Base-by-base conservation (phyloP, 2,888 invertebrate species). In the Cheilosia urbana region DNA sequence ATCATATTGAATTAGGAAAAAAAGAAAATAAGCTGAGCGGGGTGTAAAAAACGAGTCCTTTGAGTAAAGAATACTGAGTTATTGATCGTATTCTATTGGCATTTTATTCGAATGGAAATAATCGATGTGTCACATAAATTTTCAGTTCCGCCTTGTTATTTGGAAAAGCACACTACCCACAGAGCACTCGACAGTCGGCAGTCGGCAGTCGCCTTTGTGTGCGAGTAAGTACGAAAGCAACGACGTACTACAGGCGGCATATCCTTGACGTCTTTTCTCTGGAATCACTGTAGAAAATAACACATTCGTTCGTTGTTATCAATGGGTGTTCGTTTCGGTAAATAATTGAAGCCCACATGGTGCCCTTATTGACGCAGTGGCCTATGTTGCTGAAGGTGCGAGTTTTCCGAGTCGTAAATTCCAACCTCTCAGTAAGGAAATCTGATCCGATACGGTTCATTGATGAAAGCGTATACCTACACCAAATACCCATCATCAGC, bases 101-200 rank as follows among this genome's bases (percentile, higher is more conserved):
- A 65, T 78, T 71, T 78, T 63, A 63, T 79, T 72, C 51, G 72
- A 71, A 82, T 82, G 45, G 71, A 82, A 77, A 77, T 63, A 77
- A 82, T 71, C 60, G 65, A 77, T 72, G 65, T 77, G 82, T 60
- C 82, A 82, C 71, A 77, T 82, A 82, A 82, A 82, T 77, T 82
- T 82, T n/a, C 51, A 77, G 37, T 77, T 77, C 49, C 34, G 11
- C n/a, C n/a, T 76, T 49, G 62, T 63, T 37, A 76, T n/a, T n/a
- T 17, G 19, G 55, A 9, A 57, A 24, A 47, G 57, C 37, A 37
- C 57, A 65, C 34, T 0, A 65, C 34, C 2, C 30, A 30, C 30
- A 30, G 30, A 55, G 63, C 27, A 27, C 7, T 27, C 27, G 27
- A 2, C 6, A 27, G 6, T 27, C 27, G 27, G 27, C 1, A 27